These are phyloP conservation scores for Pissodes strobi DNA, from an alignment of 1,140 invertebrate species.

Conservation along the genomic window DNA sequence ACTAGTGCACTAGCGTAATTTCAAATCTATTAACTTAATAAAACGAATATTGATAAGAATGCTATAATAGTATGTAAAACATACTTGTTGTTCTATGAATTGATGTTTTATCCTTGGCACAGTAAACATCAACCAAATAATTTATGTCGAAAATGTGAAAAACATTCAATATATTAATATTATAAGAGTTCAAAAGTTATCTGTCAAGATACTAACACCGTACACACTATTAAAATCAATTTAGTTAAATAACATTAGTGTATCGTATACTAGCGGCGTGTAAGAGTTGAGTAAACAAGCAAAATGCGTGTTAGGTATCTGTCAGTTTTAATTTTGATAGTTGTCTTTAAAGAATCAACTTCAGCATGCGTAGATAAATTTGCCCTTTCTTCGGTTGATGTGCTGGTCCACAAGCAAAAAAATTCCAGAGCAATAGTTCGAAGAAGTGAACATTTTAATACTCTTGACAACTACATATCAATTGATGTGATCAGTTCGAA, in stretches of 20 bases:
- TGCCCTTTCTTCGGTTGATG: slow-evolving; percentile 29
- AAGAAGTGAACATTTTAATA: slow-evolving; percentile 26
- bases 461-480: slow-evolving; percentile 25
- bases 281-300: background rate
- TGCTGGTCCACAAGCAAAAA: slow-evolving; percentile 11
- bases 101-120: too few relatives aligned
- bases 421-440: slow-evolving; percentile 5
- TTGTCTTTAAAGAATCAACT: background rate
- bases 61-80: too few relatives aligned
- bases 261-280: background rate
- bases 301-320: background rate
- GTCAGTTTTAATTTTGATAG: too few relatives aligned
- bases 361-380: slow-evolving; percentile 28
- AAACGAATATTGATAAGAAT: too few relatives aligned
- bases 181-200: slow-evolving; percentile 14
- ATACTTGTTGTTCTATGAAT: too few relatives aligned
- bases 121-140: too few relatives aligned
- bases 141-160: too few relatives aligned
- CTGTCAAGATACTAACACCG: background rate
- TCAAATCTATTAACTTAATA: too few relatives aligned
- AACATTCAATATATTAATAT: too few relatives aligned
- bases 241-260: slow-evolving; percentile 7
- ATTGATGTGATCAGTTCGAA: slow-evolving; percentile 39
- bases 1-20: too few relatives aligned
- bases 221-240: slow-evolving; percentile 7